Percentiles rank a stretch among this genome's conserved stretches.
Conservation (phyloP, 2,113 vertebrate species). For the Gymnorhina tibicen region DNA sequence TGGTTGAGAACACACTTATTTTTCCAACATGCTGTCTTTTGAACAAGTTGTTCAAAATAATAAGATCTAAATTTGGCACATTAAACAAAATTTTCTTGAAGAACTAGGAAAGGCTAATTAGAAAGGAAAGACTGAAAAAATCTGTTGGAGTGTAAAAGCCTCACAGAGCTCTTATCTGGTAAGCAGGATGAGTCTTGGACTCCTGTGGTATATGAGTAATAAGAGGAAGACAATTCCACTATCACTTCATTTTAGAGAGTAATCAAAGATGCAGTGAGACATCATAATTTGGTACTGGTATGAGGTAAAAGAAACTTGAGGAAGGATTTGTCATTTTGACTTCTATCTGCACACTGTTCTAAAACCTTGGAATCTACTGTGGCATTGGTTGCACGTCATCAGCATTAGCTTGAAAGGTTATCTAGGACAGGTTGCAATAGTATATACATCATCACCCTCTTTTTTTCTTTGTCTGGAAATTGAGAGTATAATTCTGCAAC, state of each 20-base stretch:
- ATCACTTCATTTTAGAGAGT: background rate
- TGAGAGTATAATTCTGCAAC: background rate
- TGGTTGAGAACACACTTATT: background rate
- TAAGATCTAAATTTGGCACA: background rate
- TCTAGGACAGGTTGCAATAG: background rate
- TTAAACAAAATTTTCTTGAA: background rate
- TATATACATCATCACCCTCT: background rate
- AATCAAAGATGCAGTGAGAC: background rate
- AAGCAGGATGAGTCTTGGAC: background rate
- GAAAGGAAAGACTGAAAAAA: background rate
- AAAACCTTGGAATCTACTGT: background rate
- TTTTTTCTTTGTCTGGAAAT: background rate
- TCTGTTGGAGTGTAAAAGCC: background rate
- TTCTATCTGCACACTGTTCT: background rate
- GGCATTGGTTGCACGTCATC: background rate
- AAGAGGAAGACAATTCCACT: background rate
- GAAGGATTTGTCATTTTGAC: background rate
- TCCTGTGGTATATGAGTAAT: background rate
- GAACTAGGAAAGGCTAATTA: background rate
- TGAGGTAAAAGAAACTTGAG: background rate
- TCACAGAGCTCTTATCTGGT: background rate
- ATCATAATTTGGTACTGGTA: background rate
- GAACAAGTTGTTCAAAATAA: constrained; percentile 1
- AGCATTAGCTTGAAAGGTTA: background rate
- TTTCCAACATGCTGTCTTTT: background rate